Conservation (phyloP, 2,113 vertebrate genomes). For the Pelusios castaneus region DNA sequence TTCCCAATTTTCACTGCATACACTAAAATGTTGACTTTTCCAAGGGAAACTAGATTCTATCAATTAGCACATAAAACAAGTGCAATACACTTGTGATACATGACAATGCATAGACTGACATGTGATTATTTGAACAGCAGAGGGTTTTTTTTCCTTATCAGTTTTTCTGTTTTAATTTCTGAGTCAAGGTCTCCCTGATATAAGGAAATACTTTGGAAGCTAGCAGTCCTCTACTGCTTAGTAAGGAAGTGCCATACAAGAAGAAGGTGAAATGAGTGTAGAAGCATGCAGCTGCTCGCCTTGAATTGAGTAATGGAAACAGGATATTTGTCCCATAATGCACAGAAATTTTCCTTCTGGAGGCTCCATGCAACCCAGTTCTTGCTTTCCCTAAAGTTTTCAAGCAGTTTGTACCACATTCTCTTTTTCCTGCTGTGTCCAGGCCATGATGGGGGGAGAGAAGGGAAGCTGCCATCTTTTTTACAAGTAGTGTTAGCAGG, state of each 20-base stretch:
- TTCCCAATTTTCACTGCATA: background rate
- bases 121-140: background rate
- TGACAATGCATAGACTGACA: background rate
- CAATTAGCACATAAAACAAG: background rate
- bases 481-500: background rate
- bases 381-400: background rate
- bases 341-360: background rate
- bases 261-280: background rate
- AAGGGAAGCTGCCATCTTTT: background rate
- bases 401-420: background rate
- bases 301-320: background rate
- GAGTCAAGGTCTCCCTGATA: background rate
- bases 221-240: background rate
- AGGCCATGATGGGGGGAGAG: background rate
- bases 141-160: background rate
- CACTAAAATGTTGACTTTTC: constrained; percentile 15
- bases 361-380: background rate
- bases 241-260: background rate
- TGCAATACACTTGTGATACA: background rate
- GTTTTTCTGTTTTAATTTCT: background rate
- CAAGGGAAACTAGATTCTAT: background rate
- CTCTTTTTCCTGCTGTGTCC: accelerated
- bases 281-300: background rate
- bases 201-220: background rate
- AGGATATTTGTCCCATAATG: background rate